Conservation (phyloP, 2,888 invertebrate genomes). For the Aspidiotus destructor region DNA sequence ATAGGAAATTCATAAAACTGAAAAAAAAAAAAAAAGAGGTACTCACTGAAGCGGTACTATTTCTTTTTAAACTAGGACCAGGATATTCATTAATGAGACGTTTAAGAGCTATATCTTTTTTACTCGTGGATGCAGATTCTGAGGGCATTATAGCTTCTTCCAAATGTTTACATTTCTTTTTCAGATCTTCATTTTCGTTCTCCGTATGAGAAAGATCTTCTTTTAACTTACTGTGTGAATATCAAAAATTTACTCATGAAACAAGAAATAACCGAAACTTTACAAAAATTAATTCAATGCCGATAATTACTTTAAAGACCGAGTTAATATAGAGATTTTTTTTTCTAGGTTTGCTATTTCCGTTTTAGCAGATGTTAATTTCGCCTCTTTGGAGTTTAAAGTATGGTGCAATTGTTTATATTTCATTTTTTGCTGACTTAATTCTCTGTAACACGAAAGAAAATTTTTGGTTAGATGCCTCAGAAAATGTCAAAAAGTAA, state of each 20-base stretch:
- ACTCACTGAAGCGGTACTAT: conserved; percentile 9
- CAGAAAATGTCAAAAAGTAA: not conserved
- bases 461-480: not conserved
- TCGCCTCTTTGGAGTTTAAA: conserved; percentile 21
- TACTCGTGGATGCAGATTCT: conserved; percentile 24
- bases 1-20: not conserved
- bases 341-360: conserved; percentile 26
- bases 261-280: not conserved
- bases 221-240: conserved; percentile 33
- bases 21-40: not conserved
- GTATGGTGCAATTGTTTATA: conserved; percentile 29
- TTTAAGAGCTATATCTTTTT: conserved; percentile 16
- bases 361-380: conserved; percentile 26
- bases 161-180: conserved; percentile 33
- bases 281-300: not conserved
- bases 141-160: conserved; percentile 27
- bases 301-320: conserved; percentile 33
- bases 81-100: conserved; percentile 33
- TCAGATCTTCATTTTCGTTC: conserved; percentile 30
- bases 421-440: conserved; percentile 30
- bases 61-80: conserved; percentile 14
- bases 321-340: conserved; percentile 30
- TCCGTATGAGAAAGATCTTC: conserved; percentile 33
- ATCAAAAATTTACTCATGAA: not conserved
- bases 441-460: conserved; percentile 28